Evolutionary conservation across 2,888 invertebrate genomes (phyloP).

Genomic region (Cecidostiba fungosa): DNA sequence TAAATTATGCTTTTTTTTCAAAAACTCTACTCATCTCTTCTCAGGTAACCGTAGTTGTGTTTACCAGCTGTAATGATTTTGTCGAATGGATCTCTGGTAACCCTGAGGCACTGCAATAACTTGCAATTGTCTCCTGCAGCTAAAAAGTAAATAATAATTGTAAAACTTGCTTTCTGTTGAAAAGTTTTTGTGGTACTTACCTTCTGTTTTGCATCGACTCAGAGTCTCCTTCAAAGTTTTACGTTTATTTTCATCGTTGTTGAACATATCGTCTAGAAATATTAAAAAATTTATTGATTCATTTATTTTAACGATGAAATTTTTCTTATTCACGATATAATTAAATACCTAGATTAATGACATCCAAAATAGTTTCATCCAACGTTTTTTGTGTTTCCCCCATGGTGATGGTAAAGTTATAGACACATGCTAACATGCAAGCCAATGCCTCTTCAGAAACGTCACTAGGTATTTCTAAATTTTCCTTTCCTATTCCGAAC

Average conservation of each 20-base stretch:
- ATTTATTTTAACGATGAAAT: neutral
- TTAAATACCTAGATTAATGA: conserved; percentile 3
- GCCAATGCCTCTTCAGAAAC: neutral
- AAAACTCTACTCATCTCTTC: neutral
- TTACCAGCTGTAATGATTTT: neutral
- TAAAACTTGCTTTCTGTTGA: neutral
- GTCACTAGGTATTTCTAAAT: neutral
- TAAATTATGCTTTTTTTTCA: neutral
- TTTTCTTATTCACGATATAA: neutral
- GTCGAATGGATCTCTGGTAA: neutral
- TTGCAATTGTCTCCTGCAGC: neutral
- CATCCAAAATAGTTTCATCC: neutral
- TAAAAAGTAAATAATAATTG: neutral
- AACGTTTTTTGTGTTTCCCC: neutral
- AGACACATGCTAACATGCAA: neutral
- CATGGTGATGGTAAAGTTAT: neutral
- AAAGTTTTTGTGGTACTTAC: neutral
- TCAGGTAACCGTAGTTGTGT: neutral
- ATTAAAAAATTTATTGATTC: neutral
- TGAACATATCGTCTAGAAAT: neutral
- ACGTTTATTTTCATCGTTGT: neutral
- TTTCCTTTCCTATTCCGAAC: neutral
- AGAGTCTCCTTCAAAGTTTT: neutral
- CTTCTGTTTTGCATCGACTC: neutral
- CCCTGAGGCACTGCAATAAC: neutral